A percentile compares a stretch with the other conserved stretches of the same genome.
Conservation (phyloP, 1,140 invertebrate species). For the Diorhabda sublineata region DNA sequence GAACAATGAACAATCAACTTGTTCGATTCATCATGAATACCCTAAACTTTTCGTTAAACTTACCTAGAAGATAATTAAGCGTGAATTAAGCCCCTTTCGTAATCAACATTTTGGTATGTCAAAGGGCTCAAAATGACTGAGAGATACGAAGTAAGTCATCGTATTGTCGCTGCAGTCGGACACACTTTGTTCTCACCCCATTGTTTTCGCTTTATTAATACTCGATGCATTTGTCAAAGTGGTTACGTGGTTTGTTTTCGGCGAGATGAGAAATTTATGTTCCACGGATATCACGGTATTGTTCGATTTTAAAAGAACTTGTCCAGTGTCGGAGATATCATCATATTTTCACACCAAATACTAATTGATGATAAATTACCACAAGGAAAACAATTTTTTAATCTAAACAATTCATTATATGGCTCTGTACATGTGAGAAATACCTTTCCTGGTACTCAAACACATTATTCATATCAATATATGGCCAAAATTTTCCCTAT, state of each 20-base stretch:
- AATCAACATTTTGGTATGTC: neutral
- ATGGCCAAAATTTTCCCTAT: no score
- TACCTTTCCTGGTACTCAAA: no score
- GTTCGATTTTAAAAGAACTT: neutral
- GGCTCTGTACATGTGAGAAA: no score
- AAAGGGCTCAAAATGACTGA: conserved; percentile 1
- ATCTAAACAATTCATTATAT: no score
- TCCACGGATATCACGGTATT: neutral
- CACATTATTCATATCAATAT: no score
- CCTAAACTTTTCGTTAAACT: neutral
- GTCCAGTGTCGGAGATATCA: neutral
- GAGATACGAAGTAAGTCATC: conserved; percentile 10
- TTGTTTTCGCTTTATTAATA: conserved; percentile 11
- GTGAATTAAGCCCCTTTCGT: neutral
- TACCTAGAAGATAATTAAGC: conserved; percentile 2
- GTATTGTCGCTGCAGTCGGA: conserved; percentile 5
- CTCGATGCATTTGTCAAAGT: conserved; percentile 6
- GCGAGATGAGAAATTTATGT: neutral
- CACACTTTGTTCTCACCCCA: conserved; percentile 6
- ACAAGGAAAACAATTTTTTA: no score
- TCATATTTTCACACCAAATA: no score
- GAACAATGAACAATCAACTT: neutral
- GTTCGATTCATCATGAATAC: neutral
- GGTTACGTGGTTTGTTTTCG: neutral
- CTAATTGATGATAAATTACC: no score